Evolutionary conservation across 2,797 vertebrate species (phyloP).

Genomic region (Urophycis tenuis): DNA sequence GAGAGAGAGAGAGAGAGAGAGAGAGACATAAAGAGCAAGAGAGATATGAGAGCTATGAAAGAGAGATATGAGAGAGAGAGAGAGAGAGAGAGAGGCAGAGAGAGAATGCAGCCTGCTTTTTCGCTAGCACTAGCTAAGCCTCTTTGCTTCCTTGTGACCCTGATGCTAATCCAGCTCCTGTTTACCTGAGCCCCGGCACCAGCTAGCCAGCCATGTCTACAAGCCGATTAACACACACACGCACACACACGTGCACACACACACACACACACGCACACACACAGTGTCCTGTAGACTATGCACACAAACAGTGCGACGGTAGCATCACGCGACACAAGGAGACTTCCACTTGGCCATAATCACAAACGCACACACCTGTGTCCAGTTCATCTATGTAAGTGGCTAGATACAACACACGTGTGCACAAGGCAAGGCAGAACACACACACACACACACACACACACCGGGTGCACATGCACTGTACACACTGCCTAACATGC

Average conservation of each 20-base stretch:
- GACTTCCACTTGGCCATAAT: neutral
- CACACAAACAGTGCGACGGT: neutral
- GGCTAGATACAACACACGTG: neutral
- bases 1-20: too few relatives aligned
- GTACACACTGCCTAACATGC: neutral
- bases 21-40: too few relatives aligned
- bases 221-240: constrained; percentile 62
- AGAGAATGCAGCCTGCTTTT: constrained; percentile 39
- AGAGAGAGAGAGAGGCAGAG: constrained; percentile 1
- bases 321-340: neutral
- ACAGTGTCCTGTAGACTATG: neutral
- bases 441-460: neutral
- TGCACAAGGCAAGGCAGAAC: neutral
- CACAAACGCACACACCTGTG: neutral
- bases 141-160: constrained; percentile 73
- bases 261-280: neutral
- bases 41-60: too few relatives aligned
- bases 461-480: neutral
- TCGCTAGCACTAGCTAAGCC: constrained; percentile 50
- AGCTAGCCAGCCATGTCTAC: constrained; percentile 31
- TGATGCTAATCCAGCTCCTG: constrained; percentile 63
- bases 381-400: neutral
- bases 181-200: constrained; percentile 59
- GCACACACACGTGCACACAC: neutral
- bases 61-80: too few relatives aligned